A percentile compares a stretch with the other conserved stretches of the same genome.
Evolutionary conservation across 2,797 vertebrate genomes (phyloP).

Genomic region (Macroramphosus scolopax): DNA sequence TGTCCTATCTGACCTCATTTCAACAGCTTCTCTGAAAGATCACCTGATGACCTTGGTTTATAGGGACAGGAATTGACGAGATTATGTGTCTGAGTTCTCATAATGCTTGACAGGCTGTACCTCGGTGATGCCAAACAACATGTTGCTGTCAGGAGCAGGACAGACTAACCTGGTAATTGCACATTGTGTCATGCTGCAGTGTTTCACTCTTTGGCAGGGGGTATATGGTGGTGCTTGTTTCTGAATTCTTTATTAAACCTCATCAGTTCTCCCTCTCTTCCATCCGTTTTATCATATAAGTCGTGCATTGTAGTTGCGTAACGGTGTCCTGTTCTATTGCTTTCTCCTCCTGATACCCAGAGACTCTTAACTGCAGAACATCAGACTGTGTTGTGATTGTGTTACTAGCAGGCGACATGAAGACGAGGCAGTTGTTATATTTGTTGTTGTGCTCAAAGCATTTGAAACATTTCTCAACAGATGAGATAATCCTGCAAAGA

Average conservation of each 20-base stretch:
- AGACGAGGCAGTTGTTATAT: too few relatives aligned
- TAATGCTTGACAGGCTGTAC: constrained; percentile 15
- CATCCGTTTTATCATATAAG: constrained; percentile 14
- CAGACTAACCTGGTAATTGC: constrained; percentile 30
- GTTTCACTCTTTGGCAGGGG: constrained; percentile 9
- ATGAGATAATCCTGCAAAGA: too few relatives aligned
- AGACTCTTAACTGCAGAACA: too few relatives aligned
- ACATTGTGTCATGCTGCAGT: constrained; percentile 17
- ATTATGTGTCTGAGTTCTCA: constrained; percentile 16
- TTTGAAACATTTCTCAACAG: too few relatives aligned
- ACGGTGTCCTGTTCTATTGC: too few relatives aligned
- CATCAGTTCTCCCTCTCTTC: background rate
- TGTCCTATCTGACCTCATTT: too few relatives aligned
- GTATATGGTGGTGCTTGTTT: constrained; percentile 39
- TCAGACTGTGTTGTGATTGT: too few relatives aligned
- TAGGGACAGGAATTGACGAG: too few relatives aligned
- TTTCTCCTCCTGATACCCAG: too few relatives aligned
- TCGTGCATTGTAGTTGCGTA: background rate
- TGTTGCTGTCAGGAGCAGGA: constrained; percentile 20
- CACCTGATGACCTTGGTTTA: constrained; percentile 1
- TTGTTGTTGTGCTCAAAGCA: too few relatives aligned
- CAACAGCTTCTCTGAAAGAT: background rate
- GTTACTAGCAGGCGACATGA: too few relatives aligned
- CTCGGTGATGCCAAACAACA: constrained; percentile 5
- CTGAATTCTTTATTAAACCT: too few relatives aligned